Percentiles rank a stretch among this genome's conserved stretches.
Conservation (phyloP, 1,140 invertebrate species). For the Tetraneura akinire region DNA sequence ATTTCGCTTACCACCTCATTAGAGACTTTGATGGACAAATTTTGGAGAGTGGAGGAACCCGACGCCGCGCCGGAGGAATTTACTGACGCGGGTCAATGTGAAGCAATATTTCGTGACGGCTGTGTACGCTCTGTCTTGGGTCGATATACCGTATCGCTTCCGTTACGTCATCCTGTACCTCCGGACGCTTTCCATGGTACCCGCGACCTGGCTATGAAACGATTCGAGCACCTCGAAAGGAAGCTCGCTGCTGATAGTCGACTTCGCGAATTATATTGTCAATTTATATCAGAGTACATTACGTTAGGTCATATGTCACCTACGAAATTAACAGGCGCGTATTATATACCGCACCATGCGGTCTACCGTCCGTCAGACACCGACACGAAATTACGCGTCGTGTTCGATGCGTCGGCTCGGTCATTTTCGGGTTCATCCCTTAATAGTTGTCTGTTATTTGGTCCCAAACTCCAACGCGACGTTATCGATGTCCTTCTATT, state of each 20-base stretch:
- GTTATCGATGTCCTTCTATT: conserved; percentile 58
- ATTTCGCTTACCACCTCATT: no score
- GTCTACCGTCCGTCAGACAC: conserved; percentile 54
- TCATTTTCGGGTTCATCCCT: conserved; percentile 54
- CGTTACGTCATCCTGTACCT: no score
- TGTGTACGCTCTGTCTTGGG: no score
- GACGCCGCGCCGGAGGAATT: no score
- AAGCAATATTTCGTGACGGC: no score
- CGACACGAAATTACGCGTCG: conserved; percentile 57
- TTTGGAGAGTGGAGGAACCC: no score
- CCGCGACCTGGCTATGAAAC: no score
- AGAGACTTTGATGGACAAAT: no score
- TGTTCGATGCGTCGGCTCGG: conserved; percentile 58
- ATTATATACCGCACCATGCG: conserved; percentile 56
- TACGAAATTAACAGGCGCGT: not conserved
- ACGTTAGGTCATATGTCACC: not conserved
- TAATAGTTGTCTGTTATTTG: conserved; percentile 55
- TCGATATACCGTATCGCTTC: no score
- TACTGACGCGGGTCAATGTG: no score
- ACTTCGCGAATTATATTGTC: not conserved
- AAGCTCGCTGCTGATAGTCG: not conserved
- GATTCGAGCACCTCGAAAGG: not conserved
- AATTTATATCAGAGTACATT: not conserved
- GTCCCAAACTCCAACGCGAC: conserved; percentile 58
- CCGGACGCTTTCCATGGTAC: no score